These are phyloP conservation scores for Ophion costatus DNA, from an alignment of 2,888 invertebrate genomes.

Conservation along the genomic window DNA sequence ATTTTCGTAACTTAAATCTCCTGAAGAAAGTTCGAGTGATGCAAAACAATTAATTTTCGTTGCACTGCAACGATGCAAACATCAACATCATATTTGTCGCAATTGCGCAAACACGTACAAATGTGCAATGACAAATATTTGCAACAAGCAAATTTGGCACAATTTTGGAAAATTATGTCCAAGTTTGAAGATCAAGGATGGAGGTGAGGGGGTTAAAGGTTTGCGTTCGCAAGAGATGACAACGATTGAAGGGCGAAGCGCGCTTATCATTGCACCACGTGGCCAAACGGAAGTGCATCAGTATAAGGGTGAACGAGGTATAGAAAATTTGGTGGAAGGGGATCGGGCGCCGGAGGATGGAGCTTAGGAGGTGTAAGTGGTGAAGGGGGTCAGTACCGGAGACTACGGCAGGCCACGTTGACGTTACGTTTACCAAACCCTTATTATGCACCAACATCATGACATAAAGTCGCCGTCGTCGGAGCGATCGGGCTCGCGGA, in stretches of 20 bases:
- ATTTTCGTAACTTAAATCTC: too few relatives aligned
- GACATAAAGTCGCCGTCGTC: constrained; percentile 1
- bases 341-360: background rate
- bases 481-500: constrained; percentile 45
- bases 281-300: constrained; percentile 61
- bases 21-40: too few relatives aligned
- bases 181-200: too few relatives aligned
- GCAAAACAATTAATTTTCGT: too few relatives aligned
- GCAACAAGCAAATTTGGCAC: too few relatives aligned
- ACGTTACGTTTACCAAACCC: constrained; percentile 74
- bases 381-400: constrained; percentile 32
- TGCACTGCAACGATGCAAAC: too few relatives aligned
- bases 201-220: background rate
- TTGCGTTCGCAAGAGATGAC: background rate
- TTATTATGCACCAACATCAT: constrained; percentile 33
- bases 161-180: too few relatives aligned
- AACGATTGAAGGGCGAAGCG: background rate
- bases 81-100: too few relatives aligned
- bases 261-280: constrained; percentile 68
- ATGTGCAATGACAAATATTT: too few relatives aligned
- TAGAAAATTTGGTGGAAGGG: background rate
- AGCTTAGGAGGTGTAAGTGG: constrained; percentile 56
- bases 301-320: background rate
- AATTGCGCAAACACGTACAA: too few relatives aligned
- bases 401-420: constrained; percentile 72